Conservation (phyloP, 2,797 vertebrate genomes). For the Thamnophis elegans region DNA sequence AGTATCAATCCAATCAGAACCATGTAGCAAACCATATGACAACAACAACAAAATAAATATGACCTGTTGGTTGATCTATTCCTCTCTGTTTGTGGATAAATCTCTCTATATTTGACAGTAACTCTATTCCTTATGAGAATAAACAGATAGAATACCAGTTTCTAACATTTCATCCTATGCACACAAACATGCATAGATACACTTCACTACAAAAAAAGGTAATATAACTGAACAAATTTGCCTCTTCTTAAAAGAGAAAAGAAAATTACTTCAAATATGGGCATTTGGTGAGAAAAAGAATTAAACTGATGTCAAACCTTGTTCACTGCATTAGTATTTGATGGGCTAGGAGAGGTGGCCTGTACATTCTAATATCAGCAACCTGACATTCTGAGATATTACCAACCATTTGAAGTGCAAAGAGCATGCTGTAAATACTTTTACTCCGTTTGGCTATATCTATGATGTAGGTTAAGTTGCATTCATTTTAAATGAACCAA, state of each 20-base stretch:
- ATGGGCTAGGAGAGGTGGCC: background rate
- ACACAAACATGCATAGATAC: background rate
- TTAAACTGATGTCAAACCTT: slow-evolving; percentile 7
- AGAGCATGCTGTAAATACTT: slow-evolving; percentile 18
- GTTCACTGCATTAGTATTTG: slow-evolving; percentile 1
- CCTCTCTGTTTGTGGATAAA: background rate
- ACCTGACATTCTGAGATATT: slow-evolving; percentile 9
- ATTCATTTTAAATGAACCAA: slow-evolving; percentile 31
- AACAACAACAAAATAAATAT: background rate
- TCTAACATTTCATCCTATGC: background rate
- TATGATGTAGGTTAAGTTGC: slow-evolving; percentile 17
- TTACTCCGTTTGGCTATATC: slow-evolving; percentile 1
- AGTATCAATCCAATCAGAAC: background rate
- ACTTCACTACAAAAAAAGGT: background rate
- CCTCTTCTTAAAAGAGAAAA: background rate
- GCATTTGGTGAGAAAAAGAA: background rate
- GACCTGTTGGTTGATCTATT: background rate
- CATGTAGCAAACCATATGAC: background rate
- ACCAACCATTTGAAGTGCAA: background rate
- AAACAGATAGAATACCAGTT: background rate
- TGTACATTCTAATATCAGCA: background rate
- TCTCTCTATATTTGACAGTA: background rate
- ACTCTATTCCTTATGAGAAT: background rate
- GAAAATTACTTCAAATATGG: background rate
- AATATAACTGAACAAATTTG: background rate